These are phyloP conservation scores for Sinocyclocheilus anshuiensis DNA, from an alignment of 2,113 vertebrate species.

Conservation along the genomic window DNA sequence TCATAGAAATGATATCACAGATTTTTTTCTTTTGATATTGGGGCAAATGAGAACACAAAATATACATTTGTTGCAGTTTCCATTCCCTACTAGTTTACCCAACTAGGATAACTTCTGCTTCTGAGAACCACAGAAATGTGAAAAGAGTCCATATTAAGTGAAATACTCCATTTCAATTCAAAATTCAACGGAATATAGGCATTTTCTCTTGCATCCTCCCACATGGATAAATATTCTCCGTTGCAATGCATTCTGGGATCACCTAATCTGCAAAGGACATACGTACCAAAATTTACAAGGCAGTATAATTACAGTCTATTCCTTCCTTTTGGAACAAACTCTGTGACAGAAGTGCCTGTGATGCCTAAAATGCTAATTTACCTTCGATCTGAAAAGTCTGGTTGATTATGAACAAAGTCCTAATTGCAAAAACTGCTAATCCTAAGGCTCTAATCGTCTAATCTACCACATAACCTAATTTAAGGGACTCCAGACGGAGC, in stretches of 20 bases:
- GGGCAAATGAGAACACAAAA: no score
- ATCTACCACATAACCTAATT: conserved; percentile 23
- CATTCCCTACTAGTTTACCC: no score
- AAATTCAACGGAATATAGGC: background rate
- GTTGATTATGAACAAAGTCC: conserved; percentile 23
- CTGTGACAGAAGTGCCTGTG: background rate
- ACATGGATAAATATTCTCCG: background rate
- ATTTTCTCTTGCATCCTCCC: background rate
- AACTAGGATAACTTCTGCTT: no score
- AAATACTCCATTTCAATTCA: background rate
- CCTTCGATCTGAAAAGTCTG: conserved; percentile 12
- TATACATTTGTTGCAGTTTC: no score
- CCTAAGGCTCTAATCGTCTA: conserved; percentile 16
- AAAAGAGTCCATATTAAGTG: background rate
- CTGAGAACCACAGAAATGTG: no score
- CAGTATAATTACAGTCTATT: background rate
- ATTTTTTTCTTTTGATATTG: no score
- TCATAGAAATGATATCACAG: no score
- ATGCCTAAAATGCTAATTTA: conserved; percentile 30
- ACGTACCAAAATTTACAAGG: background rate
- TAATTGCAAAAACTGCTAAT: conserved; percentile 23
- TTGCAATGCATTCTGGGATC: background rate
- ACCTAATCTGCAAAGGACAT: background rate
- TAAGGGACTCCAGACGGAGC: background rate
- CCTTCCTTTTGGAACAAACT: background rate